A percentile compares a stretch with the other conserved stretches of the same genome.
Evolutionary conservation across 30 jellyfish, hydroid and myxozoan genomes (phyloP).

Genomic region (Catostylus mosaicus): DNA sequence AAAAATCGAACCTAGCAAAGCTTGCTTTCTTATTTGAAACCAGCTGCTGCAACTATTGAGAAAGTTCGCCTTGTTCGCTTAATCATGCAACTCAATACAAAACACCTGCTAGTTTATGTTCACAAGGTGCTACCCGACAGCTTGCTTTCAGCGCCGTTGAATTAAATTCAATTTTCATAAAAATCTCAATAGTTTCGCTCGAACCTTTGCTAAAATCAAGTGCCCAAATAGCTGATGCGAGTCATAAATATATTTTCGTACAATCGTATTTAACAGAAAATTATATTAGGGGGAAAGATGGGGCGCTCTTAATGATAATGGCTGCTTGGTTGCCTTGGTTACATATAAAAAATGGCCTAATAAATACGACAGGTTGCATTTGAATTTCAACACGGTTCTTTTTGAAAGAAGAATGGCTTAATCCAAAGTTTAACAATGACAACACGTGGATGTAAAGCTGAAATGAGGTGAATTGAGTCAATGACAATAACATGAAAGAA

Average conservation of each 20-base stretch:
- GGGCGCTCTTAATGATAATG: no score
- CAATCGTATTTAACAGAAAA: no score
- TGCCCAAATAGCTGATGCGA: no score
- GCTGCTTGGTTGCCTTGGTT: not conserved
- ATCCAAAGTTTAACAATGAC: not conserved
- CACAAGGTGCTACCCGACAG: not conserved
- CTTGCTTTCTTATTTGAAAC: not conserved
- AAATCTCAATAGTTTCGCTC: no score
- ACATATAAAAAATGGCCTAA: not conserved
- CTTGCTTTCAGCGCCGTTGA: no score
- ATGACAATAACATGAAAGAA: no score
- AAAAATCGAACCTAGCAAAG: not conserved
- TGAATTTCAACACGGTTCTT: not conserved
- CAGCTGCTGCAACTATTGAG: constrained; percentile 5
- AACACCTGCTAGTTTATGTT: not conserved
- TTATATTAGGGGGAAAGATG: no score
- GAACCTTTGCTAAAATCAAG: no score
- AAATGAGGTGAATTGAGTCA: no score
- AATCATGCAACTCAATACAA: constrained; percentile 12
- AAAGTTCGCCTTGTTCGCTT: not conserved
- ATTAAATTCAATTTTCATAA: no score
- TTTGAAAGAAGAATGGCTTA: not conserved
- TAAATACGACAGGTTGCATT: not conserved
- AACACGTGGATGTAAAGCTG: no score
- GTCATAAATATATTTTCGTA: no score